phyloP scores from a whole-genome alignment of 1,140 invertebrate genomes.

The Heliothis virescens region DNA sequence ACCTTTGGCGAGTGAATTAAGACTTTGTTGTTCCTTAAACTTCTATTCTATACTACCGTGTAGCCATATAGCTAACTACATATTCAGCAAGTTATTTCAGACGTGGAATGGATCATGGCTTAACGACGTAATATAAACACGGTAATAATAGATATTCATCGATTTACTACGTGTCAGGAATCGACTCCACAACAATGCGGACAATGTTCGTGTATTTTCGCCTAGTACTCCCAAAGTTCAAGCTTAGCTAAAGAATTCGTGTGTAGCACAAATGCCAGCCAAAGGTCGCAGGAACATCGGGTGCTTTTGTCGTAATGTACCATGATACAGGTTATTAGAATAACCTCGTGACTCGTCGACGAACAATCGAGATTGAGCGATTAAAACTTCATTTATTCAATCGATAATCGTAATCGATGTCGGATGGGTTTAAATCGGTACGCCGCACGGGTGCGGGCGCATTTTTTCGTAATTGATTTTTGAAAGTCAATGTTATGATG shows the following conservation, averaged over 20 bases:
- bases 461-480: neutral
- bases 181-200: conserved; percentile 69
- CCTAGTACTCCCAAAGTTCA: conserved; percentile 65
- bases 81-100: too few species aligned
- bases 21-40: too few species aligned
- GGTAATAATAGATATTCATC: conserved; percentile 33
- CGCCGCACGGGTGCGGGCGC: neutral
- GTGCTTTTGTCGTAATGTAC: conserved; percentile 58
- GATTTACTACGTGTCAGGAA: conserved; percentile 20
- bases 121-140: neutral
- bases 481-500: conserved; percentile 36
- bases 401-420: conserved; percentile 41
- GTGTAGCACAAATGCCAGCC: conserved; percentile 72
- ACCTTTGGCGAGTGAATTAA: too few species aligned
- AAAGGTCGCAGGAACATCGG: conserved; percentile 69
- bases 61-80: too few species aligned
- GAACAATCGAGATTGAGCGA: conserved; percentile 59
- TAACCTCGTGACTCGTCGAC: conserved; percentile 60
- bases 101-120: too few species aligned
- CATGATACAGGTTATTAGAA: conserved; percentile 50
- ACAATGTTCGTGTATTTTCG: conserved; percentile 61
- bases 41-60: too few species aligned
- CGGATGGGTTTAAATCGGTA: neutral
- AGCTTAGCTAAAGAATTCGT: conserved; percentile 67
- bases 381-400: conserved; percentile 52